A percentile compares a stretch with the other conserved stretches of the same genome.
Conservation (phyloP, 2,888 invertebrate species). For the Cyaniris semiargus region DNA sequence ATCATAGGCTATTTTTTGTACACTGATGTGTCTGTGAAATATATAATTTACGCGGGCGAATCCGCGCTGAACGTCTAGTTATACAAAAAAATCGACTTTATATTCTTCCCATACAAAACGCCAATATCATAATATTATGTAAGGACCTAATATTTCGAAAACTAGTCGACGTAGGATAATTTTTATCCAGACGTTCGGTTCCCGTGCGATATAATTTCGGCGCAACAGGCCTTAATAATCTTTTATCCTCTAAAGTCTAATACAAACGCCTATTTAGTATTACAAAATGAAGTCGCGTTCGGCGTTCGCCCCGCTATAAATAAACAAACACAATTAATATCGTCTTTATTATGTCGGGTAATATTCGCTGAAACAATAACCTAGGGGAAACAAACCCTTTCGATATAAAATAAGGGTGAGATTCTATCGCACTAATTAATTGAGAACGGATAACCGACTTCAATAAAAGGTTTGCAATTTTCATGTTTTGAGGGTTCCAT, state of each 20-base stretch:
- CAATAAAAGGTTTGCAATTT: constrained; percentile 28
- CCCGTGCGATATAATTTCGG: too few relatives aligned
- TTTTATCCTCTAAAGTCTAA: constrained; percentile 35
- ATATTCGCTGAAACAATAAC: constrained; percentile 60
- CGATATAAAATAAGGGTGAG: constrained; percentile 38
- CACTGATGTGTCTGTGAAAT: too few relatives aligned
- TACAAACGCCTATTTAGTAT: background rate
- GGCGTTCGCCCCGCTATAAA: constrained; percentile 46
- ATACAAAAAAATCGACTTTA: too few relatives aligned
- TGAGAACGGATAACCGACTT: constrained; percentile 36
- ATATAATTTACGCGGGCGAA: too few relatives aligned
- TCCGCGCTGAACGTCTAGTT: too few relatives aligned
- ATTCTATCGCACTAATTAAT: constrained; percentile 40
- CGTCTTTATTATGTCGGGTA: constrained; percentile 55
- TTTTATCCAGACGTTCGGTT: too few relatives aligned
- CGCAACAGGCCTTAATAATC: too few relatives aligned
- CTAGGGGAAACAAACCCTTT: constrained; percentile 53
- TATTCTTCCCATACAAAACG: too few relatives aligned
- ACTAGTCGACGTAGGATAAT: too few relatives aligned
- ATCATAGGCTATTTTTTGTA: too few relatives aligned
- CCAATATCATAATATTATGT: too few relatives aligned
- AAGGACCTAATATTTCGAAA: too few relatives aligned
- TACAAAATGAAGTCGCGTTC: constrained; percentile 37
- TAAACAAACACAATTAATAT: constrained; percentile 64
- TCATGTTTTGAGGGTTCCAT: constrained; percentile 5